Percentiles rank a stretch among this genome's conserved stretches.
Conservation (phyloP, 2,113 vertebrate genomes). For the Bombycilla garrulus region DNA sequence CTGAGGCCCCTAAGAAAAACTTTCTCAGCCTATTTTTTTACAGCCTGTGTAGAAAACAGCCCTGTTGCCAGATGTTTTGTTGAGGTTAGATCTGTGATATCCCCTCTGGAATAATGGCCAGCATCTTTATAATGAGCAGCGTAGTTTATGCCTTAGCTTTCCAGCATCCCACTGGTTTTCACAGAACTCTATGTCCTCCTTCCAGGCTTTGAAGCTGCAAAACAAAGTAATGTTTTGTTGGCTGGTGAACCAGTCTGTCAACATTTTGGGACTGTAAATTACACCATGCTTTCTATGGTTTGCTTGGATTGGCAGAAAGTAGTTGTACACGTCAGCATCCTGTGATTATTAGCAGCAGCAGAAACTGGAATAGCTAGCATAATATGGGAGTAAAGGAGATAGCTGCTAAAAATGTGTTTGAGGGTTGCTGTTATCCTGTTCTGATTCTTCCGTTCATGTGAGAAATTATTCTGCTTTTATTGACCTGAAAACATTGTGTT, state of each 20-base stretch:
- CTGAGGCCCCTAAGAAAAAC: background rate
- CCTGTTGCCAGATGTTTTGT: constrained; percentile 21
- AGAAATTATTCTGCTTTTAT: constrained; percentile 6
- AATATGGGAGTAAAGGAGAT: background rate
- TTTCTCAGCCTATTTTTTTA: constrained; percentile 32
- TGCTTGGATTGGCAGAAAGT: constrained; percentile 51
- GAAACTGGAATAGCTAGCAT: constrained; percentile 10
- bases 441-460: background rate
- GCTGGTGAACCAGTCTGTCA: constrained; percentile 52
- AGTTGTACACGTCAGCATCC: constrained; percentile 12
- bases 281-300: constrained; percentile 4
- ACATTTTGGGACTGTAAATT: constrained; percentile 41
- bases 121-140: background rate
- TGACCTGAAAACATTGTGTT: constrained; percentile 10
- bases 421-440: background rate
- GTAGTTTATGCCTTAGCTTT: constrained; percentile 9
- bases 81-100: constrained; percentile 29
- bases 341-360: constrained; percentile 38
- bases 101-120: constrained; percentile 14
- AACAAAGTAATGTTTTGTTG: constrained; percentile 43
- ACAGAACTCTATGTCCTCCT: constrained; percentile 38
- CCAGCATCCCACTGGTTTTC: constrained; percentile 51
- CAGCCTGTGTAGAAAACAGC: background rate
- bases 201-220: constrained; percentile 38
- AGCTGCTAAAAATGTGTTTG: background rate